Evolutionary conservation across 2,888 invertebrate species (phyloP), one percentile per base, ranked within the genome.

Genomic region (Ormyrus rosae): DNA sequence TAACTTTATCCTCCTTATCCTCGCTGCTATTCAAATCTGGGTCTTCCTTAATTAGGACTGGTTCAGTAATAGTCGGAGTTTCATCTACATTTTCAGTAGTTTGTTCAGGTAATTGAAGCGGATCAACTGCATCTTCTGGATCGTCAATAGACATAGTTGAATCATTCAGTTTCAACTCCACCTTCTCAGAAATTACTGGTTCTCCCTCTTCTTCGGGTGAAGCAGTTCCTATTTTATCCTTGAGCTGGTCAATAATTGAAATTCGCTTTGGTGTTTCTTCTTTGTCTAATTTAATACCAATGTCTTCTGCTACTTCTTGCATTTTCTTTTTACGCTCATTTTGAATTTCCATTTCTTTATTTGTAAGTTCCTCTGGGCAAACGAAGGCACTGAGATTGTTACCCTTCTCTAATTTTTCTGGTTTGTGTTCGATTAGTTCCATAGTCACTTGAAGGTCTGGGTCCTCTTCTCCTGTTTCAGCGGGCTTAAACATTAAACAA

Each of bases 291-390:
- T 85, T 87, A 6, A 88, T 87, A 5, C 88, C 88, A 56, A 89
- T 89, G 69, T 89, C 85, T 7, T 89, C 84, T 4, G 86, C 86
- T 6, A 93, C 89, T 83, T 92, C 92, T 61, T 92, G 91, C 92
- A 93, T 93, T 80, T 90, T 92, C 75, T 91, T 90, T 68, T 91
- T 88, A 0, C 92, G 89, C 82, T 92, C 91, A 58, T 91, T 87
- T 81, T 92, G 91, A 72, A 92, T 92, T 80, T 91, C 91, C 6
- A 89, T 88, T 58, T 92, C 92, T 61, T 91, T 91, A 61, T 91
- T 89, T 13, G 90, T 89, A 7, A 91, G 81, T 68, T 92, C 92
- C 2, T 88, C 87, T 0, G 90, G 87, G 70, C 90, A 90, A 13
- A 91, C 90, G 58, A 91, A 91, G 0, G 84, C 90, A 64, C 87